Percentiles rank a stretch among this genome's conserved stretches.
These are phyloP conservation scores for Agelastica alni DNA, from an alignment of 2,888 invertebrate species.

Conservation along the genomic window DNA sequence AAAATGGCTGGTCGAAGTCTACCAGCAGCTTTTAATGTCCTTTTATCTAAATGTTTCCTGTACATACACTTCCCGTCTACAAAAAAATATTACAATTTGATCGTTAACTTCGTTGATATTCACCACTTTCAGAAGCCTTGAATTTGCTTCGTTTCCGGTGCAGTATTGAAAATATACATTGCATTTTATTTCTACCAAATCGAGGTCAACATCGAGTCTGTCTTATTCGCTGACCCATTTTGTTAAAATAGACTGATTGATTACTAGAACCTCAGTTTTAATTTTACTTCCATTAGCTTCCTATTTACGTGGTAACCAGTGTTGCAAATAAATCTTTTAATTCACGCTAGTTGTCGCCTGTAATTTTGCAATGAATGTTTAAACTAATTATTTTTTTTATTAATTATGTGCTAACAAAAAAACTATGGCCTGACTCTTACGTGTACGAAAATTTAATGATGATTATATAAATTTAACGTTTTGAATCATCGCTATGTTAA, in stretches of 20 bases:
- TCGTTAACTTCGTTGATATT: slow-evolving; percentile 1
- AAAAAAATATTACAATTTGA: slow-evolving; percentile 5
- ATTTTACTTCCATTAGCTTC: slow-evolving; percentile 13
- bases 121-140: not conserved
- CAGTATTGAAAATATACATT: slow-evolving; percentile 1
- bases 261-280: slow-evolving; percentile 1
- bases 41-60: slow-evolving; percentile 3
- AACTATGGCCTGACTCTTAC: no score
- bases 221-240: slow-evolving; percentile 25
- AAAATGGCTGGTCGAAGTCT: not conserved
- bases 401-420: no score
- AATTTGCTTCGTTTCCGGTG: slow-evolving; percentile 1
- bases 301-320: no score
- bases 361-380: no score
- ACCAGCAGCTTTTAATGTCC: not conserved
- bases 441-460: no score
- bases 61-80: slow-evolving; percentile 2
- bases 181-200: slow-evolving; percentile 2
- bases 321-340: no score
- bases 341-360: no score
- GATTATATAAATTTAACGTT: no score
- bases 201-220: slow-evolving; percentile 6
- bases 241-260: slow-evolving; percentile 26
- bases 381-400: no score
- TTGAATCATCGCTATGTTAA: no score